These are phyloP conservation scores for Ammodytes marinus DNA, from an alignment of 2,113 vertebrate genomes.

Conservation along the genomic window DNA sequence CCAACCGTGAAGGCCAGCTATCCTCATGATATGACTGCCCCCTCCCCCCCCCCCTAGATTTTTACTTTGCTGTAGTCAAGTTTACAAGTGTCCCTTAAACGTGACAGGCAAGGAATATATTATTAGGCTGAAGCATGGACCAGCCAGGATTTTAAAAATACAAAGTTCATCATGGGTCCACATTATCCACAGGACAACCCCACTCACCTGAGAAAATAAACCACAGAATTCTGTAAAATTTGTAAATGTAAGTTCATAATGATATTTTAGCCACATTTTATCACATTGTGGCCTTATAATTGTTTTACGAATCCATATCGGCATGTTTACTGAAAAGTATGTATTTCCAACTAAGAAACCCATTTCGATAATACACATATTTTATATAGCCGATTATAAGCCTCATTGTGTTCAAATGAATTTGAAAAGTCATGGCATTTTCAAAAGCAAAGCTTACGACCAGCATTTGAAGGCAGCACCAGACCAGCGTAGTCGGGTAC, in stretches of 20 bases:
- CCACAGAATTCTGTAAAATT: not conserved
- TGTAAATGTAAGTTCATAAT: not conserved
- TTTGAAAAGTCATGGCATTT: not conserved
- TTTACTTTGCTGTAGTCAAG: not conserved
- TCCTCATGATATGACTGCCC: too few relatives aligned
- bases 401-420: not conserved
- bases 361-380: too few relatives aligned
- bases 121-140: not conserved
- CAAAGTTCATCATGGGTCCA: not conserved
- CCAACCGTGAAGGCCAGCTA: not conserved
- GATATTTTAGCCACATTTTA: not conserved
- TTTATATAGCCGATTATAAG: too few relatives aligned
- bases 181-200: not conserved
- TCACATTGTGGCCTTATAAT: not conserved
- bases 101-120: not conserved
- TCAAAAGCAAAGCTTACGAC: not conserved
- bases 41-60: too few relatives aligned
- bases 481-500: not conserved
- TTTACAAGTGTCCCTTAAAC: not conserved
- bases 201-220: not conserved
- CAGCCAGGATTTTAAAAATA: not conserved
- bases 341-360: not conserved
- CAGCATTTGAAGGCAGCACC: conserved; percentile 30
- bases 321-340: not conserved
- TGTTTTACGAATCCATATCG: not conserved